phyloP scores from a whole-genome alignment of 2,113 vertebrate genomes.

The Platycercus adscitus region DNA sequence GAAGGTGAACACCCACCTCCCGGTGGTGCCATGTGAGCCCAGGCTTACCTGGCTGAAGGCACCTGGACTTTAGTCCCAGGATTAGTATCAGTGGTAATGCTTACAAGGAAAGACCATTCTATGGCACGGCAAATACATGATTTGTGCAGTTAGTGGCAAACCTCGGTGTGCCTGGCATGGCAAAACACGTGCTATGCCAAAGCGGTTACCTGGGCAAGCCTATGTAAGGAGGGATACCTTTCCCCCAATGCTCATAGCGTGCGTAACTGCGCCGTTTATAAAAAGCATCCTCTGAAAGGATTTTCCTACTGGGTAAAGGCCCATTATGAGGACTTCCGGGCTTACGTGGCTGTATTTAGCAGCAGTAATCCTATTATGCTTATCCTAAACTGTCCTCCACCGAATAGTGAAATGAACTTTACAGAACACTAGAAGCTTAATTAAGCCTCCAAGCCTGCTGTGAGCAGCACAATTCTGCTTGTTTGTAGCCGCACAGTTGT shows the following conservation, averaged over 20 bases:
- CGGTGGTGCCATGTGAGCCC: rapidly evolving
- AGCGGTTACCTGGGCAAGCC: background rate
- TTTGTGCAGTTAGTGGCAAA: rapidly evolving
- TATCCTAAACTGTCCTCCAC: conserved; percentile 71
- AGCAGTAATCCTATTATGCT: conserved; percentile 70
- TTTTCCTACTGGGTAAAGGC: conserved; percentile 52
- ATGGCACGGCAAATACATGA: rapidly evolving
- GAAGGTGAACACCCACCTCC: background rate
- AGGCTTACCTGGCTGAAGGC: background rate
- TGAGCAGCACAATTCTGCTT: background rate
- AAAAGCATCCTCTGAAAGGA: conserved; percentile 46
- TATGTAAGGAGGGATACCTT: background rate
- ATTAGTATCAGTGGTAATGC: background rate
- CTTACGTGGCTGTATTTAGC: conserved; percentile 70
- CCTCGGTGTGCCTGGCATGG: background rate
- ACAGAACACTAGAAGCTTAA: conserved; percentile 40
- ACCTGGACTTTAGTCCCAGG: background rate
- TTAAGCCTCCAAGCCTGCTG: conserved; percentile 28
- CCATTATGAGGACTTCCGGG: conserved; percentile 72
- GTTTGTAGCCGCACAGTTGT: background rate
- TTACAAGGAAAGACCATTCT: background rate
- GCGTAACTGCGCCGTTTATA: background rate
- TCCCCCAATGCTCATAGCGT: background rate
- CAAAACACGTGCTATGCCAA: rapidly evolving
- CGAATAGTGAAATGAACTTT: conserved; percentile 63